Base-by-base conservation (phyloP, 1,140 invertebrate species). In the Pseudomyrmex sp. region DNA sequence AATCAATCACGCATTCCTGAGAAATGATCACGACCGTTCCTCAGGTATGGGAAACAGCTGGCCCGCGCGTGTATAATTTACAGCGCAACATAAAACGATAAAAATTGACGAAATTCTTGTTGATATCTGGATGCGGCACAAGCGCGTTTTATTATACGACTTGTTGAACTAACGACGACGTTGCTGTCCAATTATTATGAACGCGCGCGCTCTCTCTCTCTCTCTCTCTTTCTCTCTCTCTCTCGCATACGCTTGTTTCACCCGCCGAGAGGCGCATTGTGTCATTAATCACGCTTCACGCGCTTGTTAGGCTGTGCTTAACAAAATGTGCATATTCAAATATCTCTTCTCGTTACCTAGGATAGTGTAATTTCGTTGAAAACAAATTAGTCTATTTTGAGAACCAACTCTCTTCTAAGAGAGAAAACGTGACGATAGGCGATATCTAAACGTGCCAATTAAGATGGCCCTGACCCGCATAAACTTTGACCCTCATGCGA, bases 361-460 rank as follows among this genome's bases (percentile, higher is more conserved):
- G 35, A 35, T 35, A 58, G 8, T 66, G 5, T 20, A 62, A 52
- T 35, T 35, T 35, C 35, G 35, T 35, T 35, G 20, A 58, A 48
- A 26, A 58, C 5, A 46, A 56, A 35, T 35, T 35, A 35, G 35
- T 35, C 35, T 35, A 8, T 23, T 23, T 4, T 9, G 61, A 76
- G 8, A 35, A 35, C 35, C 35, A 35, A 35, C 35, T 35, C 5
- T 35, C 1, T 35, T 0, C 7, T 0, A 1, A 4, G 35, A 35
- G 7, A 12, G 35, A 69, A 26, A 82, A 75, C 13, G n/a, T 59
- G 59, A 50, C 1, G 70, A 87, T 82, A 65, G 58, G 20, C 20
- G 44, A 61, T 87, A 88, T 90, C 75, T 91, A 88, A 90, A 88
- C 79, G 59, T 84, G 82, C 83, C 86, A 89, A 89, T 91, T 91